phyloP scores from a whole-genome alignment of 2,888 invertebrate genomes.

The Halictus ligatus region DNA sequence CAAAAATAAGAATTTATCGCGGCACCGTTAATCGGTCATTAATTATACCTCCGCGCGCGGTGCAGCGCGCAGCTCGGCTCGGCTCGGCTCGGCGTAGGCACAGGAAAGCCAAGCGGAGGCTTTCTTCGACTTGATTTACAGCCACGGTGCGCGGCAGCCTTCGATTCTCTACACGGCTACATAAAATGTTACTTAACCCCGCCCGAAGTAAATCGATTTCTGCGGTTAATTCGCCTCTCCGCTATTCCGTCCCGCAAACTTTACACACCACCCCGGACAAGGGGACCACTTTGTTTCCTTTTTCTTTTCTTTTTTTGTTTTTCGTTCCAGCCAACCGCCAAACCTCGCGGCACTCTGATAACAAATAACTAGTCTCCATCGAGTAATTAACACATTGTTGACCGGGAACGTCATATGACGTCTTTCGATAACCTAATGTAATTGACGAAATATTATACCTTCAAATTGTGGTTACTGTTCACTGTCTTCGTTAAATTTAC shows the following conservation, averaged over 20 bases:
- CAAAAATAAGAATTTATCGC: constrained; percentile 59
- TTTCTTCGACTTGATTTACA: constrained; percentile 59
- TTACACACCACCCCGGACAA: constrained; percentile 27
- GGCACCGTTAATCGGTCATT: constrained; percentile 55
- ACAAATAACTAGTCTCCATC: not conserved
- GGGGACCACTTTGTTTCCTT: constrained; percentile 3
- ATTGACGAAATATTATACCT: too few relatives aligned
- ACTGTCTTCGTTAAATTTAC: too few relatives aligned
- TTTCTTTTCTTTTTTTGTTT: not conserved
- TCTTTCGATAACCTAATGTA: too few relatives aligned
- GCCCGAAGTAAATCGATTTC: constrained; percentile 62
- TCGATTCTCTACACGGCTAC: constrained; percentile 51
- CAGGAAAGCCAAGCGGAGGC: constrained; percentile 27
- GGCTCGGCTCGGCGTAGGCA: not conserved
- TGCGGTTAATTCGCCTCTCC: constrained; percentile 50
- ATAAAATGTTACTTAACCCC: constrained; percentile 64
- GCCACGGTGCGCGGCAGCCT: constrained; percentile 4
- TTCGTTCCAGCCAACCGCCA: not conserved
- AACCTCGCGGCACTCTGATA: not conserved
- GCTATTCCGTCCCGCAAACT: constrained; percentile 46
- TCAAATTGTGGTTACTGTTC: too few relatives aligned
- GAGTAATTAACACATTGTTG: too few relatives aligned
- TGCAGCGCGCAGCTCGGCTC: not conserved
- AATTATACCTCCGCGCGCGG: constrained; percentile 38
- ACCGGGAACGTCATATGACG: too few relatives aligned